Evolutionary conservation across 1,140 invertebrate genomes (phyloP).

Genomic region (Temnothorax curvispinosus): DNA sequence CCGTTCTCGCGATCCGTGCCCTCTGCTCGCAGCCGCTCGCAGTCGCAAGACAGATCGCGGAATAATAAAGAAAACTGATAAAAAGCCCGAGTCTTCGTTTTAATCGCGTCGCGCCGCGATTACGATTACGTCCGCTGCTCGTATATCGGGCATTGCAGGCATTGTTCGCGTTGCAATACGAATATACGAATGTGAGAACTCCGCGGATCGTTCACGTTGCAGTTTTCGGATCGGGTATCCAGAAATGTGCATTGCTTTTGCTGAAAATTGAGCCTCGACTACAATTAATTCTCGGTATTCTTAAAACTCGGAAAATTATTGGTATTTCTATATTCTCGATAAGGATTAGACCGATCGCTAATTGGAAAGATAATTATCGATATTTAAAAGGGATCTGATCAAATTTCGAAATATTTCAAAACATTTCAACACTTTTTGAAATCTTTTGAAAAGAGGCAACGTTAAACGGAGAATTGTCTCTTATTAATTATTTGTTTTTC

Average conservation of each 20-base stretch:
- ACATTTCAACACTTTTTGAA: background rate
- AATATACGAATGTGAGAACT: background rate
- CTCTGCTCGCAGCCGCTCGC: background rate
- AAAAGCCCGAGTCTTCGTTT: background rate
- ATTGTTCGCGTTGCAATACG: background rate
- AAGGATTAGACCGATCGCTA: background rate
- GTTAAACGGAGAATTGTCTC: background rate
- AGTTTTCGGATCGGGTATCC: background rate
- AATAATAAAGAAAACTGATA: conserved; percentile 52
- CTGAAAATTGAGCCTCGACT: background rate
- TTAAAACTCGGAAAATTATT: background rate
- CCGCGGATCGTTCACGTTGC: background rate
- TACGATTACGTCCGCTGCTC: background rate
- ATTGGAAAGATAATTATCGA: background rate
- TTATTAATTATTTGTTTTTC: background rate
- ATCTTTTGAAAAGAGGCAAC: background rate
- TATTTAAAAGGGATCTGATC: background rate
- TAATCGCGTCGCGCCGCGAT: background rate
- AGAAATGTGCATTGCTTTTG: background rate
- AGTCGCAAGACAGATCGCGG: background rate
- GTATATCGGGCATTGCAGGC: background rate
- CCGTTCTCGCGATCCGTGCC: background rate
- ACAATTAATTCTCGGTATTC: background rate
- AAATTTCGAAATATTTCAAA: background rate
- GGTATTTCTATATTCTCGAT: background rate